Conservation (phyloP, 1,140 invertebrate species). For the Neodiprion fabricii region DNA sequence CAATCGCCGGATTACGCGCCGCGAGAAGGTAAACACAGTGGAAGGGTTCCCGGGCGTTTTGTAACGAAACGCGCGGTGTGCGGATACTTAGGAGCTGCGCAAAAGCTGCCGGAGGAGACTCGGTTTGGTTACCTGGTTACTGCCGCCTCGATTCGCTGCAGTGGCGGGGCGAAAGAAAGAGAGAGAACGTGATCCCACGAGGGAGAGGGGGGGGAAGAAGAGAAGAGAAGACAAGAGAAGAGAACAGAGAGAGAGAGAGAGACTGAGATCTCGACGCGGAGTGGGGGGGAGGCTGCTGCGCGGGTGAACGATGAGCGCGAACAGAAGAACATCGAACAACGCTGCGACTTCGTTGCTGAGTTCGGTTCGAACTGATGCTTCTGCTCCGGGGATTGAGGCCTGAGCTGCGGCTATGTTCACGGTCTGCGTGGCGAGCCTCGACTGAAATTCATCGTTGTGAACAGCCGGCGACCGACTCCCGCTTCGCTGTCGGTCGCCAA, state of each 20-base stretch:
- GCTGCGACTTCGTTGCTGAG: no score
- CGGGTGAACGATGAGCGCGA: slow-evolving; percentile 14
- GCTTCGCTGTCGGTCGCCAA: slow-evolving; percentile 25
- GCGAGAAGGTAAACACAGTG: no score
- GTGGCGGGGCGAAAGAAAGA: background rate
- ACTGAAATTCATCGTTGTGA: slow-evolving; percentile 47
- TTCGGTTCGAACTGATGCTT: no score
- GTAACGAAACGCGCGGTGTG: background rate
- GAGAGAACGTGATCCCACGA: background rate
- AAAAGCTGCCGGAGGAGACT: background rate
- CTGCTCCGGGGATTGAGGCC: background rate
- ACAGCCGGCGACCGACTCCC: slow-evolving; percentile 35
- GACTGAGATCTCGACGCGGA: no score
- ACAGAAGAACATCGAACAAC: background rate
- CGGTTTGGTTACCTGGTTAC: background rate
- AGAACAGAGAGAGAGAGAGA: background rate
- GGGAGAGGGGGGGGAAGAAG: background rate
- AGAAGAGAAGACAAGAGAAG: background rate
- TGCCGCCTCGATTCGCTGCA: background rate
- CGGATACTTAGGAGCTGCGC: background rate
- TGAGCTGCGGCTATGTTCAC: slow-evolving; percentile 24
- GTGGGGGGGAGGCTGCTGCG: slow-evolving; percentile 13
- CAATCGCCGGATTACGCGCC: no score
- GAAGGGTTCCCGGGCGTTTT: no score
- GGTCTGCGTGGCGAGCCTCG: slow-evolving; percentile 51